phyloP scores from a whole-genome alignment of 2,888 invertebrate species.

The Drymonia ruficornis region DNA sequence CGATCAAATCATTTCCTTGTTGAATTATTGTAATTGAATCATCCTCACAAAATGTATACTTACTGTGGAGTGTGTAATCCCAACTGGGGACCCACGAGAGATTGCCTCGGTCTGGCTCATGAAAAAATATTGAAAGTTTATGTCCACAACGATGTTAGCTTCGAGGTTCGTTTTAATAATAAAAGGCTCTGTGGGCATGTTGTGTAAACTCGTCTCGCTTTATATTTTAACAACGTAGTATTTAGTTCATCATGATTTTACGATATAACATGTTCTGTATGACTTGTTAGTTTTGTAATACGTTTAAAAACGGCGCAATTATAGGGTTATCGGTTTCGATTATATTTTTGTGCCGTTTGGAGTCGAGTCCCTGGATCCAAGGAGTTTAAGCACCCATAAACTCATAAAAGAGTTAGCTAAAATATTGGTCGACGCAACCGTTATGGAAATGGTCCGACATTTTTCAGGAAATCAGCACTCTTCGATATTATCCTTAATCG shows the following conservation, averaged over 20 bases:
- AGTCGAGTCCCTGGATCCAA: too few relatives aligned
- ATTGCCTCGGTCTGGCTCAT: constrained; percentile 36
- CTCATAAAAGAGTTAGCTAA: too few relatives aligned
- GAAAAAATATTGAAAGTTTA: constrained; percentile 45
- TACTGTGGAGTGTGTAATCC: constrained; percentile 27
- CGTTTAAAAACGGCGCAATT: too few relatives aligned
- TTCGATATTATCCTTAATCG: constrained; percentile 5
- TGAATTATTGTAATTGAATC: constrained; percentile 31
- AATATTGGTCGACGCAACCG: too few relatives aligned
- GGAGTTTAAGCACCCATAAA: too few relatives aligned
- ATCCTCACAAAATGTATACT: constrained; percentile 27
- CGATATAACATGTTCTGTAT: too few relatives aligned
- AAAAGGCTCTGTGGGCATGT: constrained; percentile 10
- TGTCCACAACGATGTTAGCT: constrained; percentile 24
- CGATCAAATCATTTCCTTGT: constrained; percentile 16
- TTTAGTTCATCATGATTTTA: not conserved
- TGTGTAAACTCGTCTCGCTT: not conserved
- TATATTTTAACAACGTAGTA: not conserved
- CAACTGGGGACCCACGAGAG: constrained; percentile 31
- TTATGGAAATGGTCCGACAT: not conserved
- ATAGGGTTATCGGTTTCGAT: too few relatives aligned
- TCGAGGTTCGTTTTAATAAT: constrained; percentile 30
- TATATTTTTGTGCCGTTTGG: too few relatives aligned
- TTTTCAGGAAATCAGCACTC: not conserved
- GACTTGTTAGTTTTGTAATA: too few relatives aligned